Base-by-base conservation (phyloP, 2,888 invertebrate genomes). In the Venusia cambrica region DNA sequence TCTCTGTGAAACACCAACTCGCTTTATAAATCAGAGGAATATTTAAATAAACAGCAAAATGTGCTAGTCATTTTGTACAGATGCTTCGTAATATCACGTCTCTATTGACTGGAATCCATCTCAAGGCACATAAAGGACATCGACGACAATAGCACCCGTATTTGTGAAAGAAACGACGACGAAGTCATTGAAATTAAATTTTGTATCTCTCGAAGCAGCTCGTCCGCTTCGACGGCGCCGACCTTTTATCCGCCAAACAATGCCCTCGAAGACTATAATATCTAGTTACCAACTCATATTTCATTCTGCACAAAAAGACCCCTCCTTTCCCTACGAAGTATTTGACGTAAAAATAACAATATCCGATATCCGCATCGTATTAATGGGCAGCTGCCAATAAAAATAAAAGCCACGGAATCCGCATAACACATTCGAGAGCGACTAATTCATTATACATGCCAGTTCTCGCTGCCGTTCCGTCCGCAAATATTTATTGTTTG, bases 131-230 rank as follows among this genome's bases (percentile, higher is more conserved):
- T 74, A 78, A 80, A 79, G 62, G 73, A 58, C 66, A 63, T 59
- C 62, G 60, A 65, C 65, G 64, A 73, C 69, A 77, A 78, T 73
- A 59, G 67, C 52, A 50, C 36, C 48, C 57, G 54, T 53, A 57
- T 60, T 66, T 62, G 50, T 54, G 56, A 62, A 63, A 64, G 71
- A 66, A 69, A 63, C 63, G 63, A 62, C 62, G 65, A 65, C 62
- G 59, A 68, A 79, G 70, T 74, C 70, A 69, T 66, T 73, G 64
- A 77, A 80, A 80, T 79, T 78, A 69, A 76, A 74, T 75, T 76
- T 72, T 71, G 69, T 73, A 68, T 72, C 71, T 71, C 68, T 66
- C 56, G 51, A 64, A 69, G 65, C 67, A 72, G 70, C 71, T 71
- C 53, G 55, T 51, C 65, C 54, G 60, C 50, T 59, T 44, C 49